phyloP scores from a whole-genome alignment of 2,797 vertebrate species.

The Cyclopterus lumpus region DNA sequence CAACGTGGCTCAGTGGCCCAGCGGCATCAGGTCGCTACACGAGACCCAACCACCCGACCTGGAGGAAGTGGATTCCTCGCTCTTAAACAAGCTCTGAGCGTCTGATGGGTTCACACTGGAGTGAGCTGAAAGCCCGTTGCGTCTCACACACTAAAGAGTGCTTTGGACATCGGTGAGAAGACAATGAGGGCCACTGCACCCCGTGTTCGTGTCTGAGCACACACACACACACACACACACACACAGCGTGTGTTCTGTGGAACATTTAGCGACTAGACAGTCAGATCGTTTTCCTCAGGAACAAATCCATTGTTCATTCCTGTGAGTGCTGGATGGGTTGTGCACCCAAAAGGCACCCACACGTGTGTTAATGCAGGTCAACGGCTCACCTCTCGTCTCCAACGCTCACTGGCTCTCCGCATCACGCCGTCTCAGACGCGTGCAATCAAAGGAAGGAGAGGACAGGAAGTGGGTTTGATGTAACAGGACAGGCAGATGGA shows the following conservation, averaged over 20 bases:
- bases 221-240: no score
- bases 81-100: neutral
- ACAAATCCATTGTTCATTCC: neutral
- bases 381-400: constrained; percentile 25
- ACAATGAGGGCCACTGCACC: neutral
- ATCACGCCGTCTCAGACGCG: constrained; percentile 12
- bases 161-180: neutral
- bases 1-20: neutral
- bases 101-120: neutral
- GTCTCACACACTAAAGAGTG: neutral
- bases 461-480: neutral
- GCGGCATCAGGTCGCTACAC: neutral
- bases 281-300: neutral
- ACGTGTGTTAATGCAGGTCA: neutral
- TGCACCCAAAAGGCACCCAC: no score
- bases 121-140: neutral
- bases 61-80: no score
- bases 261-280: neutral
- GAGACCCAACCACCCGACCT: no score
- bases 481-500: constrained; percentile 11
- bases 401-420: constrained; percentile 6
- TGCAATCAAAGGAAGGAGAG: neutral
- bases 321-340: neutral
- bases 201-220: neutral
- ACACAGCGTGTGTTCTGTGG: neutral